These are phyloP conservation scores for Nomada ruficornis DNA, from an alignment of 2,888 invertebrate species.

Conservation along the genomic window DNA sequence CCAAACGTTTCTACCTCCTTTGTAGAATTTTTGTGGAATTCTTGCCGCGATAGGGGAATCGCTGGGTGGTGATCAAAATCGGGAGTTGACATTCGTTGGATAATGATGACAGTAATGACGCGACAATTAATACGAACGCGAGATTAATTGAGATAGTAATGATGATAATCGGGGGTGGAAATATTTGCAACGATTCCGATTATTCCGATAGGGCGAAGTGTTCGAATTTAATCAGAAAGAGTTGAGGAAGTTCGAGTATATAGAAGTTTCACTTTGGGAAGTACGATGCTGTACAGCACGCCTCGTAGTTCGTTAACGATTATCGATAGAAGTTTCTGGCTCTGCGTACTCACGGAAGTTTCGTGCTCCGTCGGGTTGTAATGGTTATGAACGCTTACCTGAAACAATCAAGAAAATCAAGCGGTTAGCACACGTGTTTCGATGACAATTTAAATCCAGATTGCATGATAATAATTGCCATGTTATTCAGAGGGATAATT, in stretches of 20 bases:
- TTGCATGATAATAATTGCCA: too few relatives aligned
- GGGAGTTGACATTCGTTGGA: too few relatives aligned
- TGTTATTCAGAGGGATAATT: too few relatives aligned
- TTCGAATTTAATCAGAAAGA: not conserved
- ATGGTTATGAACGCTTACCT: conserved; percentile 41
- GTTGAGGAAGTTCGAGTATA: not conserved
- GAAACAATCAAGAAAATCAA: conserved; percentile 39
- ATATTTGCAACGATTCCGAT: too few relatives aligned
- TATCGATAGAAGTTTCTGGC: not conserved
- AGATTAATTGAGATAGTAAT: too few relatives aligned
- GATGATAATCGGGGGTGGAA: too few relatives aligned
- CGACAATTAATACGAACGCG: too few relatives aligned
- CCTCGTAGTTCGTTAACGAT: not conserved
- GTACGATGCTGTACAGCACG: not conserved
- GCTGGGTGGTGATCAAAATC: too few relatives aligned
- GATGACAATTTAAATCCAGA: too few relatives aligned
- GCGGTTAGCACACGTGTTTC: conserved; percentile 2
- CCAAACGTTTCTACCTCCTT: not conserved
- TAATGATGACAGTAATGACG: too few relatives aligned
- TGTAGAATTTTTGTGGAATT: too few relatives aligned
- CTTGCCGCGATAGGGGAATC: not conserved
- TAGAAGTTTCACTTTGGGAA: not conserved
- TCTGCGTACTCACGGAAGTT: conserved; percentile 29
- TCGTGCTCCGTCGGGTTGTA: not conserved
- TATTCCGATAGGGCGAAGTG: too few relatives aligned